Base-by-base conservation (phyloP, 2,888 invertebrate genomes). In the Aphidius colemani region DNA sequence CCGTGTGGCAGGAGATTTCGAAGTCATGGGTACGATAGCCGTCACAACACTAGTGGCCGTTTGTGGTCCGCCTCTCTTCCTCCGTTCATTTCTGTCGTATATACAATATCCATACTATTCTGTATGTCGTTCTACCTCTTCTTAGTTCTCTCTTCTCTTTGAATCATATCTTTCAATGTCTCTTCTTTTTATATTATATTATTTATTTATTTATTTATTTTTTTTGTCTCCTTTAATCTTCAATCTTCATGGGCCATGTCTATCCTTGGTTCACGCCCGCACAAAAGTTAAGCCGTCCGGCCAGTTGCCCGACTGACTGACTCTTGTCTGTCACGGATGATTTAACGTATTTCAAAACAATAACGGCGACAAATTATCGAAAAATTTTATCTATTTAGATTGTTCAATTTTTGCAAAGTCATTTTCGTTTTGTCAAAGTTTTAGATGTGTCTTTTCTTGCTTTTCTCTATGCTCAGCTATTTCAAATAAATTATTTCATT, bases 21-120 rank as follows among this genome's bases (percentile, higher is more conserved):
- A 73, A 78, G 73, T 76, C 75, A 75, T 75, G 77, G 75, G 74
- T 73, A 74, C 74, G 77, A 75, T 78, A 72, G 78, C 77, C 76
- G 78, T 78, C 78, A 77, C 77, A 77, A 79, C 76, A 79, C 79
- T 78, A 77, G 75, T 68, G 69, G 71, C 69, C 64, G 59, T 66
- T 30, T 69, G 64, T 56, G 61, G 67, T 66, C 68, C 66, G 67
- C 68, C 67, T 68, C 67, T 69, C 67, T 69, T 67, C 66, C 64
- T 67, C 46, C 48, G 44, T 44, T 55, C 55, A 18, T 55, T 55
- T 55, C 55, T 43, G 43, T 43, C 55, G 44, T 18, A 18, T 18
- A 13, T 13, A 18, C 2, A 18, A n/a, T n/a, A n/a, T n/a, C n/a
- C 13, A 18, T 18, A 18, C 13, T 18, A 18, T 18, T 44, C 44